Evolutionary conservation across 1,140 invertebrate genomes (phyloP).

Genomic region (Diorhabda carinulata): DNA sequence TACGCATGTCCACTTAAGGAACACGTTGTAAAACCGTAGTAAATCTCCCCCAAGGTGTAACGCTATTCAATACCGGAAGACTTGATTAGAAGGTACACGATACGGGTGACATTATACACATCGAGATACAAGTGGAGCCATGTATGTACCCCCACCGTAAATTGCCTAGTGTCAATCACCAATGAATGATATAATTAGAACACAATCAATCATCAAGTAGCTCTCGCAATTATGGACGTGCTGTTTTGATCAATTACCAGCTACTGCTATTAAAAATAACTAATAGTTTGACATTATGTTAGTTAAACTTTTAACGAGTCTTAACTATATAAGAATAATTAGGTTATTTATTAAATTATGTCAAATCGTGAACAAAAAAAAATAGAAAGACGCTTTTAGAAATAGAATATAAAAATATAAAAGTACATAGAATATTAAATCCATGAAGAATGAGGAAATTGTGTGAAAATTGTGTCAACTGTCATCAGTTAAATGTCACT

Average conservation of each 20-base stretch:
- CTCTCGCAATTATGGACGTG: slow-evolving; percentile 32
- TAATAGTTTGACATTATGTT: background rate
- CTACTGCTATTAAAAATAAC: slow-evolving; percentile 12
- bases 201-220: slow-evolving; percentile 41
- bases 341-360: too few species aligned
- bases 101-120: slow-evolving; percentile 10
- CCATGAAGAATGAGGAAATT: too few species aligned
- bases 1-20: too few species aligned
- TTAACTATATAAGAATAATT: background rate
- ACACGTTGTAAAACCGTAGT: slow-evolving; percentile 25
- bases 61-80: slow-evolving; percentile 7
- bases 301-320: background rate
- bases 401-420: too few species aligned
- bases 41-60: slow-evolving; percentile 22
- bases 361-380: too few species aligned
- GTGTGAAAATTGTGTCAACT: too few species aligned
- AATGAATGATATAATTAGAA: slow-evolving; percentile 43
- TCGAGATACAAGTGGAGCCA: background rate
- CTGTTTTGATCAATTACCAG: slow-evolving; percentile 40
- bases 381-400: too few species aligned
- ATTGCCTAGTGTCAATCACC: slow-evolving; percentile 34
- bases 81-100: slow-evolving; percentile 9
- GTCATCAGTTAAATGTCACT: too few species aligned
- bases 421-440: too few species aligned
- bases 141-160: background rate